Evolutionary conservation across 2,888 invertebrate genomes (phyloP), one percentile per base, ranked within the genome.

Genomic region (Drosophila mimica): DNA sequence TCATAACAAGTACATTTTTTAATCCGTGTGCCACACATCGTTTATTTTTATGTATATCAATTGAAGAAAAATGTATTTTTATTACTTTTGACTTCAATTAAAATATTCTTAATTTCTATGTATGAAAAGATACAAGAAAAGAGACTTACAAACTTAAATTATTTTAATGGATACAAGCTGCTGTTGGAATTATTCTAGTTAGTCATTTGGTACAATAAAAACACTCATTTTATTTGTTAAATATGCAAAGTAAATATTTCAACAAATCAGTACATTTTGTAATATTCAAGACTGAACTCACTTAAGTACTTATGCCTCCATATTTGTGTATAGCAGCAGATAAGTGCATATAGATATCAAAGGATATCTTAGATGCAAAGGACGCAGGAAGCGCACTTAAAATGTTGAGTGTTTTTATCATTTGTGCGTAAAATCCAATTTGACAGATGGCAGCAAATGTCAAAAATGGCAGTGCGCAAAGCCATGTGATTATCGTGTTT

Each of bases 341-440:
- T 25, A 25, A 46, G 25, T 46, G 7, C 46, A 46, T 25, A 46
- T 25, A 5, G 46, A 46, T 46, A 8, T 46, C 15, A 25, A 2
- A 2, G 15, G 7, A 46, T 25, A 15, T 46, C 20, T 25, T 15
- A 3, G 46, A 46, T 40, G n/a, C 9, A n/a, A 40, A 13, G 11
- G 36, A 58, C 58, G 25, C 43, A 43, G 52, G 25, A 28, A 48
- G 38, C 6, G 43, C 69, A 54, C 38, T 74, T 75, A 20, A 70
- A 73, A 66, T 68, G 31, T 28, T 31, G 38, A 61, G 43, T 64
- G 49, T 72, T 72, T 69, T 57, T 40, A 43, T 60, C 68, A 70
- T 62, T 40, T 17, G 60, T 49, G 62, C 81, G 63, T 70, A 49
- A 67, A 81, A 73, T 74, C 56, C 81, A 83, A 76, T 81, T 83